Base-by-base conservation (phyloP, 1,140 invertebrate genomes). In the Matsumurasca onukii region DNA sequence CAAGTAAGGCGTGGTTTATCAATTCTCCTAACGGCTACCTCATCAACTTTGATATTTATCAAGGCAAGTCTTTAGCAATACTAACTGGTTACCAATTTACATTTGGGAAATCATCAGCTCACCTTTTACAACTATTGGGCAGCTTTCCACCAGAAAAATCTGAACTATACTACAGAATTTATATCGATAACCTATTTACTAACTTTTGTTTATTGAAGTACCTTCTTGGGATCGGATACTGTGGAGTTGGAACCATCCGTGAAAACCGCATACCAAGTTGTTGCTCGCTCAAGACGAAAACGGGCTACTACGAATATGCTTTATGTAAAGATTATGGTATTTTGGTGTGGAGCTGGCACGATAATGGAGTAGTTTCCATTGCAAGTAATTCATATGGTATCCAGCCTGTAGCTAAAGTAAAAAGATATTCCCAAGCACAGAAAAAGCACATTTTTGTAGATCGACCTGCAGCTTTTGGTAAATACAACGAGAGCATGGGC, bases 141-240 rank as follows among this genome's bases (percentile, higher is more conserved):
- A 70, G 73, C 29, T 67, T 76, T 20, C 57, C 69, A 13, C 30
- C 25, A 24, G 63, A 69, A 31, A 66, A 57, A 45, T n/a, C 20
- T 45, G 39, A 29, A 27, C 22, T 52, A 34, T 30, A 59, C 48
- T 75, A 72, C 70, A 66, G 52, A 49, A 59, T 76, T 57, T 73
- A 74, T 62, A 68, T 74, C 31, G 75, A 76, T 71, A 76, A 77
- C 68, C 69, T 77, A 30, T 76, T 76, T 68, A 77, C 74, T 31
- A 71, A 71, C 59, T 27, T 72, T 25, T 64, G 68, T 57, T 65
- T 77, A 45, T 52, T 77, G 9, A 59, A 31, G 27, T 61, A 74
- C 71, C 48, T 67, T 52, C 70, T 66, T 48, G 31, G 31, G 22
- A 66, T 59, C 29, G 71, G 73, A 34, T 74, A 71, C 55, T 31